phyloP scores from a whole-genome alignment of 2,797 vertebrate genomes.

The Fistularia tabacaria region DNA sequence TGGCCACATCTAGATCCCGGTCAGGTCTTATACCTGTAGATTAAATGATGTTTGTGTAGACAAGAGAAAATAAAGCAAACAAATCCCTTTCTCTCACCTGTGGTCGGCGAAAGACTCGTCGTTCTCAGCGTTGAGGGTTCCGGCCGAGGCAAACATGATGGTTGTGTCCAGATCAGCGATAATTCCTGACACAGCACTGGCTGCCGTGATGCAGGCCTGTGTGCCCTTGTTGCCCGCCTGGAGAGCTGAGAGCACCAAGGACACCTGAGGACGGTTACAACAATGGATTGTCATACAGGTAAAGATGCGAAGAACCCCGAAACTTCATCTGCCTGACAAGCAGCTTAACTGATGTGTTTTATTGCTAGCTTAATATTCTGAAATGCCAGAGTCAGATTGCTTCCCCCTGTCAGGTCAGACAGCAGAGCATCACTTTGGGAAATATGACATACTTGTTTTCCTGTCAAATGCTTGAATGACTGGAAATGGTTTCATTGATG shows the following conservation, averaged over 20 bases:
- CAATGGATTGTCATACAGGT: background rate
- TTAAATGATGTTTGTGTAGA: background rate
- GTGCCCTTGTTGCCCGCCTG: constrained; percentile 97
- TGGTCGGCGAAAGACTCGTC: constrained; percentile 96
- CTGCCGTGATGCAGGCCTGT: constrained; percentile 96
- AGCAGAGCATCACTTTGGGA: too few species aligned
- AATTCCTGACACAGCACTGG: constrained; percentile 92
- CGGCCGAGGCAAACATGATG: constrained; percentile 97
- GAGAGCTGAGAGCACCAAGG: constrained; percentile 88
- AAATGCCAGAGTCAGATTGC: too few species aligned
- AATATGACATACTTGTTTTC: too few species aligned
- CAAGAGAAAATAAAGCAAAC: background rate
- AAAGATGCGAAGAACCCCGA: background rate
- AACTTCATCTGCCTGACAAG: too few species aligned
- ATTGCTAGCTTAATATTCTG: too few species aligned
- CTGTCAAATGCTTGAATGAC: too few species aligned
- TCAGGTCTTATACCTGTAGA: constrained; percentile 7
- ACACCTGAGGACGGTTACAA: constrained; percentile 55
- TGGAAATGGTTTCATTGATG: too few species aligned
- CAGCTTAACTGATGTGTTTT: too few species aligned
- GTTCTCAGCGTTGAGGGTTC: constrained; percentile 92
- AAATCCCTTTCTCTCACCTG: constrained; percentile 75
- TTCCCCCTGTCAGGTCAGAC: too few species aligned
- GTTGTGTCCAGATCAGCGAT: constrained; percentile 97
- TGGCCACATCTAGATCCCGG: constrained; percentile 7